Evolutionary conservation across 2,113 vertebrate genomes (phyloP), one percentile per base, ranked within the genome.

Genomic region (Periophthalmus modestus): DNA sequence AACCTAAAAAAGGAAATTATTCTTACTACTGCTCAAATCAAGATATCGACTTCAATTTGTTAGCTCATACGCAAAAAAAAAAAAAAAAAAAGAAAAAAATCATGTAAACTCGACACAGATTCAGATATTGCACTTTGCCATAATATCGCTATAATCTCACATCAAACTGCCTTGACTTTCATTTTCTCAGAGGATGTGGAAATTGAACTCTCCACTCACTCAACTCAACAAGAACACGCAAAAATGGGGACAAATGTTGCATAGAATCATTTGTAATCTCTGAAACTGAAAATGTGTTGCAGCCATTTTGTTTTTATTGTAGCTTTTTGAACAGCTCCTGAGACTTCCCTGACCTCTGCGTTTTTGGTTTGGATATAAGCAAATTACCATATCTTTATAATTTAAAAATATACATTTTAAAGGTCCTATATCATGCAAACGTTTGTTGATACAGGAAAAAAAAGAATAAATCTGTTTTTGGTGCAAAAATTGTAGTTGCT

Each of bases 231-330:
- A 48, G 19, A 55, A 63, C 77, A 34, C 15, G 34, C 48, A 46
- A 66, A 50, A 5, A 46, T 7, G 24, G 72, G 79, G 58, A 47
- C 55, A 80, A 77, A 91, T 84, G 89, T 94, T 94, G 93, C 93
- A 94, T 94, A 93, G 93, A 93, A 91, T 92, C 68, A 82, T 88
- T 83, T 87, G 71, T 75, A 81, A 87, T 75, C 75, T 81, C 39
- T 73, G 81, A 52, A 85, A 91, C 81, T 68, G 54, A 90, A 89
- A 87, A 62, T 75, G 87, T 79, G 83, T 77, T 89, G 87, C 88
- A 81, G 79, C 76, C 80, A 69, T 87, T 81, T 86, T 72, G 63
- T 55, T 28, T 69, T 5, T 19, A 81, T 69, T 82, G 80, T 87
- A 75, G 77, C 80, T 83, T 79, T 79, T 81, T 69, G 18, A 82